Evolutionary conservation across 2,888 invertebrate genomes (phyloP).

Genomic region (Candidula unifasciata): DNA sequence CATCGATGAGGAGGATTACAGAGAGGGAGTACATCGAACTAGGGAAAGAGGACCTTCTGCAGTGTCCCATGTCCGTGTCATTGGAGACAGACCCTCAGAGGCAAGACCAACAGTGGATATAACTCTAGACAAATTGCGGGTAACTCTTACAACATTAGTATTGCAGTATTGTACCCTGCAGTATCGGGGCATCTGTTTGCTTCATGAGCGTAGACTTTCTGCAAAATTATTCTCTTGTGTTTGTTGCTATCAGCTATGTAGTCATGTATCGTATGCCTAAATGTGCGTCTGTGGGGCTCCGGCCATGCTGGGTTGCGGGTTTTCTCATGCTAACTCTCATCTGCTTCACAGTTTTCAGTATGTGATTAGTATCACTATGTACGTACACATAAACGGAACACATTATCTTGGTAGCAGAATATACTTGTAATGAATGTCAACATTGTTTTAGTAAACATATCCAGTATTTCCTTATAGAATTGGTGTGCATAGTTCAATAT

Average conservation of each 20-base stretch:
- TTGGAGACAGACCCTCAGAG: neutral
- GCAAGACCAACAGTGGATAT: neutral
- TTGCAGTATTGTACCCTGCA: neutral
- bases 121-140: neutral
- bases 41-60: neutral
- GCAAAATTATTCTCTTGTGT: neutral
- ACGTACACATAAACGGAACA: neutral
- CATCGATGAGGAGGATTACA: slow-evolving; percentile 6
- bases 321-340: neutral
- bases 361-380: neutral
- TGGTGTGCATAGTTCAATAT: too few species aligned
- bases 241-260: slow-evolving; percentile 2
- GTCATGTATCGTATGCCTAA: slow-evolving; percentile 7
- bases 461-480: too few species aligned
- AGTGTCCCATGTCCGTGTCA: slow-evolving; percentile 14
- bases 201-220: neutral
- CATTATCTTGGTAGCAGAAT: neutral
- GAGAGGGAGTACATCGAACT: neutral
- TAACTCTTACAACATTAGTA: slow-evolving; percentile 2
- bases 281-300: neutral
- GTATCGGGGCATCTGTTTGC: neutral
- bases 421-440: neutral
- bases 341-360: neutral
- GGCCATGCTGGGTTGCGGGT: neutral
- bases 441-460: neutral